phyloP scores from a whole-genome alignment of 2,113 vertebrate species.

The Neolamprologus modestus region DNA sequence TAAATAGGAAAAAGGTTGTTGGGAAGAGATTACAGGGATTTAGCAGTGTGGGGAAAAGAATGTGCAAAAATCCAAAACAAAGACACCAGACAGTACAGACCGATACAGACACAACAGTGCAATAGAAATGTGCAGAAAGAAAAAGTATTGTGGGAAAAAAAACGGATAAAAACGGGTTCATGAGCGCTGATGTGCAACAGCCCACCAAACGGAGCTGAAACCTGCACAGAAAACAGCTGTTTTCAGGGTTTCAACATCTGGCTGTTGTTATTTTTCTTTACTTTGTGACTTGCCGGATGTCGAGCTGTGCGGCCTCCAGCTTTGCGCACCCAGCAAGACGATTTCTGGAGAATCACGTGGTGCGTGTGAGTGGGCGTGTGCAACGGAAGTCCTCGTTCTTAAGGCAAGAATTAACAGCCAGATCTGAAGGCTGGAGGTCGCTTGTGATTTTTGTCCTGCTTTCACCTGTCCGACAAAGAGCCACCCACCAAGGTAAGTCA shows the following conservation, averaged over 20 bases:
- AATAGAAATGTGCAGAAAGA: neutral
- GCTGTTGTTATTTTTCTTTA: neutral
- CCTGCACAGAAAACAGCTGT: neutral
- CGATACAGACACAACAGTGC: neutral
- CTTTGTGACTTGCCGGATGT: neutral
- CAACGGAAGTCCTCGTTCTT: accelerated
- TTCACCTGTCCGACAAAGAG: neutral
- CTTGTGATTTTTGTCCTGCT: neutral
- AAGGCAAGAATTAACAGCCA: neutral
- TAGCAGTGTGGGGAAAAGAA: neutral
- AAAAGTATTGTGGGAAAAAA: neutral
- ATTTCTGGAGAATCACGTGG: neutral
- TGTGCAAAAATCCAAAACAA: neutral
- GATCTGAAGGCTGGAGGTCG: neutral
- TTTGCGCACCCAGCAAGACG: accelerated
- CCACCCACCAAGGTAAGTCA: neutral
- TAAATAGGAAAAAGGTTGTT: neutral
- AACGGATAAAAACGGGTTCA: neutral
- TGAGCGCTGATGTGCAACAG: neutral
- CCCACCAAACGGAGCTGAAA: neutral
- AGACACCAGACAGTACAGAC: neutral
- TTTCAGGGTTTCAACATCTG: neutral
- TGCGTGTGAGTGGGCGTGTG: neutral
- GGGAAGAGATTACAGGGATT: neutral
- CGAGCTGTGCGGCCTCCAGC: neutral